Evolutionary conservation across 2,797 vertebrate genomes (phyloP), one percentile per base, ranked within the genome.

Genomic region (Peromyscus attwateri): DNA sequence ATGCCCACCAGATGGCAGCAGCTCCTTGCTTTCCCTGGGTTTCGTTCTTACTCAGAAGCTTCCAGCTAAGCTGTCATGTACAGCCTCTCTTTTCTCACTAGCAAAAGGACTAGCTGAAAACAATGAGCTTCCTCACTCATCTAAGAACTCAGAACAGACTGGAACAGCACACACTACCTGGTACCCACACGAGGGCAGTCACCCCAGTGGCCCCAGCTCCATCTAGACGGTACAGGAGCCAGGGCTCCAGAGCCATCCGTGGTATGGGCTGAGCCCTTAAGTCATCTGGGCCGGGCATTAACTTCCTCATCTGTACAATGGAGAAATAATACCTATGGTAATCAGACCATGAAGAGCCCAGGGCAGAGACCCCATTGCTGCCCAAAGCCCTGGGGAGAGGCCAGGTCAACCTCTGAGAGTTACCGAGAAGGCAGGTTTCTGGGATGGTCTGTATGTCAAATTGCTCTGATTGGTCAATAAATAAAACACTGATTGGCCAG

Each of bases 1-100:
- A 80, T 34, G n/a, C 5, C 96, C 97, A 96, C 92, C 23, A 77
- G 97, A 77, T 68, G 83, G 83, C 64, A 70, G 64, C n/a, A 70
- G 64, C 64, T 52, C 43, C 64, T 52, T 3, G 31, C 43, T 52
- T 52, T 62, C 21, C 31, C 2, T 1, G 27, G 9, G 16, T 19
- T 83, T 55, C 29, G 3, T 19, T n/a, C 49, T 55, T 55, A n/a
- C 21, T 55, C 19, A 31, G 23, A 10, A 49, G 9, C 2, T 21
- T 21, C 52, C 8, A n/a, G 49, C 23, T 3, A 12, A 3, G 21
- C 12, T 70, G 19, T 68, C 37, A 0, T 0, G 11, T 17, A 29
- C 25, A 27, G n/a, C 55, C 25, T n/a, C 34, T 88, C 90, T 76
- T 40, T 75, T 29, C n/a, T 73, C 68, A 21, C 37, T 40, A 82